A percentile compares a stretch with the other conserved stretches of the same genome.
These are phyloP conservation scores for Meiosimyza decipiens DNA, from an alignment of 2,888 invertebrate species.

Conservation along the genomic window DNA sequence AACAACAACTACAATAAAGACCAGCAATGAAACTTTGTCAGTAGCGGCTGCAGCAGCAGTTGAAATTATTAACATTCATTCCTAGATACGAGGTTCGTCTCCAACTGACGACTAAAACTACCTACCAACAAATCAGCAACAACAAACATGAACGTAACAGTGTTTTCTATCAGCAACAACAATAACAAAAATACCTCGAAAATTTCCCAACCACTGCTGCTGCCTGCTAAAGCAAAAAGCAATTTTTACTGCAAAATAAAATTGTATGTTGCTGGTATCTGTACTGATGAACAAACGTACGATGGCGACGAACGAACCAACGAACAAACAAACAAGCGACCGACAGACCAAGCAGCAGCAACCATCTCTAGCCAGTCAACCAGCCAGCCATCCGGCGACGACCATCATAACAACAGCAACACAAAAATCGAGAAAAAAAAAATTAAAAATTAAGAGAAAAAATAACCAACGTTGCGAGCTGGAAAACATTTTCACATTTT, in stretches of 20 bases:
- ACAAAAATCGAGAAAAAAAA: conserved; percentile 23
- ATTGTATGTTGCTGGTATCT: too few relatives aligned
- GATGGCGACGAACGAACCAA: too few relatives aligned
- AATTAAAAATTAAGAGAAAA: not conserved
- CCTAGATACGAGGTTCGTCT: conserved; percentile 14
- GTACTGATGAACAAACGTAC: too few relatives aligned
- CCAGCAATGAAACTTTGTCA: too few relatives aligned
- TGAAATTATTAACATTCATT: conserved; percentile 33
- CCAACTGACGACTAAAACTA: conserved; percentile 4
- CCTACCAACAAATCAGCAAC: too few relatives aligned
- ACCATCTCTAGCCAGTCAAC: conserved; percentile 36
- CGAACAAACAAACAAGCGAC: conserved; percentile 3
- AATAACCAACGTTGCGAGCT: conserved; percentile 8
- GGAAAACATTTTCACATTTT: conserved; percentile 42
- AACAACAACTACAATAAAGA: not conserved
- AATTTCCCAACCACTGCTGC: conserved; percentile 32
- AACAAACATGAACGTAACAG: conserved; percentile 22
- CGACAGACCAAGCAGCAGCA: conserved; percentile 31
- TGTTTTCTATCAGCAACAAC: conserved; percentile 23
- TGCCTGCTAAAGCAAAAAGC: conserved; percentile 26
- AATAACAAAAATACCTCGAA: conserved; percentile 24
- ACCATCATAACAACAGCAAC: conserved; percentile 29
- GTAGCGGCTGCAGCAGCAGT: not conserved
- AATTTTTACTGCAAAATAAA: conserved; percentile 10
- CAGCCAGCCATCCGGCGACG: conserved; percentile 41